Conservation (phyloP, 2,113 vertebrate species). For the Thomomys bottae region DNA sequence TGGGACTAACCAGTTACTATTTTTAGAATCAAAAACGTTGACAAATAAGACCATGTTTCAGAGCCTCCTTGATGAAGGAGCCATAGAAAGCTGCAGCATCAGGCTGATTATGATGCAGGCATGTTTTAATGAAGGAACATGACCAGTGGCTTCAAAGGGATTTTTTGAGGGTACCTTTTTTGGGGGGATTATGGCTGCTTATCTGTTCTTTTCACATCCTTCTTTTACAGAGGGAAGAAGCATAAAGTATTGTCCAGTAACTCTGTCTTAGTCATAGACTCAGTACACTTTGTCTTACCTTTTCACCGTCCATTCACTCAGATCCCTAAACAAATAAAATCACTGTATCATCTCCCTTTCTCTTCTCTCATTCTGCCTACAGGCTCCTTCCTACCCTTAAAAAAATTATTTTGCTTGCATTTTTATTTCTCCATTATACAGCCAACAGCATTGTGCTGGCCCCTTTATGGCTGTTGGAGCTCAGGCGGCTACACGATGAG, state of each 20-base stretch:
- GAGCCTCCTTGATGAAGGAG: not conserved
- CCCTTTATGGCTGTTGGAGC: conserved; percentile 66
- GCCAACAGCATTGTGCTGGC: conserved; percentile 54
- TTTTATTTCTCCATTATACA: conserved; percentile 64
- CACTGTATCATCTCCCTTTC: conserved; percentile 31
- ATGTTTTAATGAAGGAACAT: conserved; percentile 63
- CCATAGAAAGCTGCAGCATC: conserved; percentile 34
- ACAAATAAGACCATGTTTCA: conserved; percentile 42
- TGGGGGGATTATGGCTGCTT: conserved; percentile 70
- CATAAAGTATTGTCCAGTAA: conserved; percentile 63
- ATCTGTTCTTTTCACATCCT: conserved; percentile 65
- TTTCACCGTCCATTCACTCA: conserved; percentile 51
- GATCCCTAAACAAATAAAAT: conserved; percentile 43
- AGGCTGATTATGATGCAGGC: conserved; percentile 32
- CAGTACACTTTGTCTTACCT: conserved; percentile 22
- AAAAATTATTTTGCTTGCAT: conserved; percentile 16
- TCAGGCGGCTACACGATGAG: conserved; percentile 38
- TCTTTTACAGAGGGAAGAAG: conserved; percentile 36
- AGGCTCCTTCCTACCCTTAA: conserved; percentile 21
- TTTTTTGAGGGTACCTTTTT: conserved; percentile 62
- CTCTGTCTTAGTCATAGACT: conserved; percentile 52
- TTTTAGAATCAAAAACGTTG: conserved; percentile 63
- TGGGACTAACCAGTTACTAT: conserved; percentile 1
- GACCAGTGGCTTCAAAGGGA: conserved; percentile 54
- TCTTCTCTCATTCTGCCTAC: conserved; percentile 24